Conservation (phyloP, 2,113 vertebrate genomes). For the Cynopterus brachyotis region DNA sequence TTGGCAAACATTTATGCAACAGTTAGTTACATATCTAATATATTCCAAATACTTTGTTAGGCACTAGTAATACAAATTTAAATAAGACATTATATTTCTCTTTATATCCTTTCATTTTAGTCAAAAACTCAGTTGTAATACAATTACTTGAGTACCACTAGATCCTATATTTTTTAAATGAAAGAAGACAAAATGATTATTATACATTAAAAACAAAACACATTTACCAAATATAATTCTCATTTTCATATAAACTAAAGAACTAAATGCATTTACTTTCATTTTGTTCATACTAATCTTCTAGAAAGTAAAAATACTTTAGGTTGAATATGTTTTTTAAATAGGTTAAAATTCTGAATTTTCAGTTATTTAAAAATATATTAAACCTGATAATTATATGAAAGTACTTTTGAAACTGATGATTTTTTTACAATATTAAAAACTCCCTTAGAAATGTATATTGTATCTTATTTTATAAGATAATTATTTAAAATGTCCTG, state of each 20-base stretch:
- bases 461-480: neutral
- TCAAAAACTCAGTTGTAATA: neutral
- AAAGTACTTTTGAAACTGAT: neutral
- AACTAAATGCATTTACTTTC: neutral
- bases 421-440: neutral
- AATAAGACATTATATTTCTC: neutral
- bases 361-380: neutral
- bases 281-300: neutral
- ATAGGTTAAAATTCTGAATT: constrained; percentile 11
- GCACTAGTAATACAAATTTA: neutral
- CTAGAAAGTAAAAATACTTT: neutral
- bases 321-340: neutral
- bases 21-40: neutral
- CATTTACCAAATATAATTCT: neutral
- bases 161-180: neutral
- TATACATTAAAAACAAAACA: neutral
- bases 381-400: neutral
- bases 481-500: neutral
- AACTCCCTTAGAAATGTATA: neutral
- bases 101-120: neutral
- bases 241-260: neutral
- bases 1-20: neutral
- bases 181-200: neutral
- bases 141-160: neutral
- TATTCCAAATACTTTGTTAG: neutral